Base-by-base conservation (phyloP, 2,797 vertebrate genomes). In the Fistularia commersonii region DNA sequence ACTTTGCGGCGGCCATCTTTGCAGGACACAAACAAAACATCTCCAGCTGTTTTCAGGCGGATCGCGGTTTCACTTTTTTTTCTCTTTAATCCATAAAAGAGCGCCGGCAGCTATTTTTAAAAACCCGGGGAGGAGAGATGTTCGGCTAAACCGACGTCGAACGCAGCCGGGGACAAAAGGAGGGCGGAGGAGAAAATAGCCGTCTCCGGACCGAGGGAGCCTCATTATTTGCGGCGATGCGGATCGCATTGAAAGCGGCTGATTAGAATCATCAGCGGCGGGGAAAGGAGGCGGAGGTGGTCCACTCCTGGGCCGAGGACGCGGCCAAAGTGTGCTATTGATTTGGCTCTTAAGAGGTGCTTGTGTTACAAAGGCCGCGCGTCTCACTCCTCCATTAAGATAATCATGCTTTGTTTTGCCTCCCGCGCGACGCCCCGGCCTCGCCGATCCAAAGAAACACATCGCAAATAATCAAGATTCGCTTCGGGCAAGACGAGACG, bases 261-360 rank as follows among this genome's bases (percentile, higher is more conserved):
- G 87, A 89, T 89, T 88, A 87, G 81, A 80, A 83, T 82, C 67
- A 88, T 87, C 78, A 87, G 80, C 8, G 72, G 82, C 86, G 55
- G 57, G 86, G 81, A 73, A 76, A 65, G 60, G 68, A 71, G 82
- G 81, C 70, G 79, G 80, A 83, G 85, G 81, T 69, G 82, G 82
- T 76, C 84, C 80, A 83, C 83, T 86, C 69, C 58, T 65, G 77
- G 57, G 79, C 75, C 54, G 62, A 76, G 80, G 76, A 79, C 71
- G 50, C 74, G 62, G 78, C 75, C 69, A 52, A 66, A 66, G 76
- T 64, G 69, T 51, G 69, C 78, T 90, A 90, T 90, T 90, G 88
- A 91, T 90, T 89, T 83, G 82, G 57, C 71, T 73, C 72, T 84
- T 76, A 88, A 89, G 87, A 87, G 89, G 86, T 87, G 82, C 86